Conservation (phyloP, 1,140 invertebrate genomes). For the Megalopta genalis region DNA sequence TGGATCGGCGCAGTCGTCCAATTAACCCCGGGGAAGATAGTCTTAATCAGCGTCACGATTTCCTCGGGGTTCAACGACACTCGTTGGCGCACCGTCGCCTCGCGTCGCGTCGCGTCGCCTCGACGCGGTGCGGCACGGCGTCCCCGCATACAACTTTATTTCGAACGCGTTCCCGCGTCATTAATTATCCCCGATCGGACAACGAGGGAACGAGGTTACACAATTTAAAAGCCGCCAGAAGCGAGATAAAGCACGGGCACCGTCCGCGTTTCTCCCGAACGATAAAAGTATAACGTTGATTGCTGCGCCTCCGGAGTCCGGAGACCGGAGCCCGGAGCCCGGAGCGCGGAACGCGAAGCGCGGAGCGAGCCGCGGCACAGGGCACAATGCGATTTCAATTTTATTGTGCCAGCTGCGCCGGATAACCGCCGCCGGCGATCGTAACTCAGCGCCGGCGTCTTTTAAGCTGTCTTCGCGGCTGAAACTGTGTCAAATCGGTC, state of each 20-base stretch:
- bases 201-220: slow-evolving; percentile 41
- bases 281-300: slow-evolving; percentile 73
- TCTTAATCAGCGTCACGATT: slow-evolving; percentile 20
- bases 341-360: slow-evolving; percentile 30
- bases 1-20: not conserved
- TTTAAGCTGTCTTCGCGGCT: slow-evolving; percentile 70
- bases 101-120: too few species aligned
- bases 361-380: slow-evolving; percentile 33
- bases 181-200: slow-evolving; percentile 48
- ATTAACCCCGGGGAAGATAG: slow-evolving; percentile 16
- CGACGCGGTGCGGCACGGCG: too few species aligned
- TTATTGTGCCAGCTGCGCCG: slow-evolving; percentile 75
- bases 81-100: not conserved
- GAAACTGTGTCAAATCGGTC: slow-evolving; percentile 74
- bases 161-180: not conserved
- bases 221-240: slow-evolving; percentile 49
- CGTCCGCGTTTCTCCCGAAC: slow-evolving; percentile 65
- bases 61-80: slow-evolving; percentile 5
- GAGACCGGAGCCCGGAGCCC: not conserved
- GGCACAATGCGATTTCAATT: slow-evolving; percentile 76
- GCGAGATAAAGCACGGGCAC: slow-evolving; percentile 39
- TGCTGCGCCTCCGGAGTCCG: slow-evolving; percentile 60
- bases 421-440: slow-evolving; percentile 65
- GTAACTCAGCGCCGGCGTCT: slow-evolving; percentile 72
- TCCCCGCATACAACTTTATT: slow-evolving; percentile 17